phyloP scores from a whole-genome alignment of 2,888 invertebrate genomes.

The Thymelicus lineola region DNA sequence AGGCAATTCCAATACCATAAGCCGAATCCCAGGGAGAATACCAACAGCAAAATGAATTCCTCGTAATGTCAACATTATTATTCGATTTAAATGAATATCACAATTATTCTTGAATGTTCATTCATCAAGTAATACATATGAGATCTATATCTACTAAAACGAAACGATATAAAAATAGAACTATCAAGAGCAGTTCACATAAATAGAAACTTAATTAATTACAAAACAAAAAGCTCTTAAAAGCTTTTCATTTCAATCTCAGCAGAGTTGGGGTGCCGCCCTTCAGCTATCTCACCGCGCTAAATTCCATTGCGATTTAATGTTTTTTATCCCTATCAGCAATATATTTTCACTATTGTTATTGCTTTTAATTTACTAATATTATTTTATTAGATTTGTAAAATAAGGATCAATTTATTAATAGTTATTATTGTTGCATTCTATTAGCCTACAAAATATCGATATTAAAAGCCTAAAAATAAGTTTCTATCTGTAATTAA shows the following conservation, averaged over 20 bases:
- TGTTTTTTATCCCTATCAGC: slow-evolving; percentile 49
- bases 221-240: slow-evolving; percentile 83
- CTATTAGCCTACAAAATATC: no score
- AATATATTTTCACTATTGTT: slow-evolving; percentile 31
- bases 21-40: no score
- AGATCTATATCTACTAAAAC: slow-evolving; percentile 2
- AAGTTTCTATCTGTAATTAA: background rate
- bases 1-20: no score
- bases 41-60: no score
- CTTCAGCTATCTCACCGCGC: slow-evolving; percentile 76
- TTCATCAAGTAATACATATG: background rate
- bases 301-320: slow-evolving; percentile 70
- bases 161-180: slow-evolving; percentile 22
- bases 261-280: slow-evolving; percentile 78
- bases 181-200: slow-evolving; percentile 33
- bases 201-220: slow-evolving; percentile 63
- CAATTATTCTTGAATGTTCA: background rate
- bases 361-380: slow-evolving; percentile 10
- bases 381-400: background rate
- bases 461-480: background rate
- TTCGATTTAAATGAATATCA: slow-evolving; percentile 3
- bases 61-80: no score
- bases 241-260: slow-evolving; percentile 80
- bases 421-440: no score
- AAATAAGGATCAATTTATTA: background rate